These are phyloP conservation scores for Onychomys arenicola DNA, from an alignment of 2,797 vertebrate species.

Conservation along the genomic window DNA sequence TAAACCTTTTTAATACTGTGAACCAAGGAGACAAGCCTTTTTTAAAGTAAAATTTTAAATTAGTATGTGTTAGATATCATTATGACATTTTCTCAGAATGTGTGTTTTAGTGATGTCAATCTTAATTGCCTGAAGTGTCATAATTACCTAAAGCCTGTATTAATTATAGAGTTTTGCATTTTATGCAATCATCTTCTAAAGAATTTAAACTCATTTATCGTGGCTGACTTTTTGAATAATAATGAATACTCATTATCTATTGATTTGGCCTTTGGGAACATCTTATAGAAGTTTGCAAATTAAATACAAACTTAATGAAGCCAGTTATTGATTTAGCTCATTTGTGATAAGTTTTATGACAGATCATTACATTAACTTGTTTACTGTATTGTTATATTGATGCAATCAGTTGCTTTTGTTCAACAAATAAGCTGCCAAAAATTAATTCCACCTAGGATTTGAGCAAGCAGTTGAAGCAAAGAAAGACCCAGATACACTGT, in stretches of 20 bases:
- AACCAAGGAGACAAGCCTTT: neutral
- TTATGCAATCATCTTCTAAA: neutral
- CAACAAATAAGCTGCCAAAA: neutral
- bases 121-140: constrained; percentile 29
- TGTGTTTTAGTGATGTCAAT: neutral
- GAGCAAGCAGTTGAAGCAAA: neutral
- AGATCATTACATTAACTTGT: neutral
- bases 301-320: neutral
- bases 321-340: neutral
- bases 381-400: neutral
- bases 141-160: constrained; percentile 8
- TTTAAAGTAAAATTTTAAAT: neutral
- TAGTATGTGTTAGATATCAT: neutral
- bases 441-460: neutral
- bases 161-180: neutral
- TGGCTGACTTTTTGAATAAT: constrained; percentile 6
- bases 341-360: neutral
- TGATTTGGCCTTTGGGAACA: constrained; percentile 25
- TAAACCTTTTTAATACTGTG: constrained; percentile 4
- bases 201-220: neutral
- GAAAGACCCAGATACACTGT: neutral
- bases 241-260: neutral
- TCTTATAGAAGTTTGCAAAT: constrained; percentile 37
- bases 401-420: neutral
- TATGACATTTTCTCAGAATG: neutral